Conservation (phyloP, 2,888 invertebrate genomes). For the Sminthurinus aureus region DNA sequence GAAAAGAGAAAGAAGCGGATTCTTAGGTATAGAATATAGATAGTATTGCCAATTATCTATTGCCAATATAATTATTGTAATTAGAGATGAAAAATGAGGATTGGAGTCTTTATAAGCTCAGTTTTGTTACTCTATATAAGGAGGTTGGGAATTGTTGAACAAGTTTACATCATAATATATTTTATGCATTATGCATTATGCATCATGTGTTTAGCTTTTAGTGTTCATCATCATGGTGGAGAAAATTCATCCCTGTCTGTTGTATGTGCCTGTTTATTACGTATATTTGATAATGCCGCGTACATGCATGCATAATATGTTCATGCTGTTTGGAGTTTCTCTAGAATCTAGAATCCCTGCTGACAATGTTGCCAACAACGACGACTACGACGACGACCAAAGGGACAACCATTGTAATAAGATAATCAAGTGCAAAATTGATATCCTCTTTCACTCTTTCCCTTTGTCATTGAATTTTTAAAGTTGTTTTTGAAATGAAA, state of each 20-base stretch:
- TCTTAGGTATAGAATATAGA: no score
- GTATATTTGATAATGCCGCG: no score
- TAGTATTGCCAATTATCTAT: background rate
- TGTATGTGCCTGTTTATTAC: no score
- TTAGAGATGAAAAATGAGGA: background rate
- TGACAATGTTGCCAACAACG: background rate
- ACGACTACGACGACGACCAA: background rate
- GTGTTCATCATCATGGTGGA: no score
- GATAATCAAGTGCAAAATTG: conserved; percentile 1
- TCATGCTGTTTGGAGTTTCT: no score
- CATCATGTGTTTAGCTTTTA: no score
- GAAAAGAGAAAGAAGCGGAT: background rate
- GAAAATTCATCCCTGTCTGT: no score
- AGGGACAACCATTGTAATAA: background rate
- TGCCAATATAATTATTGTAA: background rate
- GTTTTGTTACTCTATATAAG: background rate
- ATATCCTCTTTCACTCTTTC: background rate
- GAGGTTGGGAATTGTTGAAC: background rate
- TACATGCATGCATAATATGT: no score
- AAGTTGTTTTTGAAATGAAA: no score
- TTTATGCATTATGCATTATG: no score
- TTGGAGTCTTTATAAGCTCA: background rate
- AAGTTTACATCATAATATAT: no score
- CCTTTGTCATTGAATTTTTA: background rate
- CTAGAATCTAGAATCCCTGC: no score